Evolutionary conservation across 2,888 invertebrate genomes (phyloP).

Genomic region (Spilosoma lubricipeda): DNA sequence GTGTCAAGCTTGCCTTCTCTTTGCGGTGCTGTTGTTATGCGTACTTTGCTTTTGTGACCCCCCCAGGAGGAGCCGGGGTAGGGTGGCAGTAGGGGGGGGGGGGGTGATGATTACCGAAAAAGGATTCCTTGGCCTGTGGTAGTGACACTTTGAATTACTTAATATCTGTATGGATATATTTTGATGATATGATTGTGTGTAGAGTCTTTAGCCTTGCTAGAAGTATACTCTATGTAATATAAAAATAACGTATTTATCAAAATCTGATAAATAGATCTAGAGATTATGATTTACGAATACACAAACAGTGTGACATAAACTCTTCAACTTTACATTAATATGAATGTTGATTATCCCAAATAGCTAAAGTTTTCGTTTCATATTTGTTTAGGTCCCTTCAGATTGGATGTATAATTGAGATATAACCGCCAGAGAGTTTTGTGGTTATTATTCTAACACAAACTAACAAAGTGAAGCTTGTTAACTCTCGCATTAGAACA

Average conservation of each 20-base stretch:
- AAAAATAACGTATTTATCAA: background rate
- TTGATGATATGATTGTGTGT: too few species aligned
- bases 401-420: background rate
- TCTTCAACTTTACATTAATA: background rate
- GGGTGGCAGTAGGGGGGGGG: too few species aligned
- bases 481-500: background rate
- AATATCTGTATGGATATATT: too few species aligned
- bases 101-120: too few species aligned
- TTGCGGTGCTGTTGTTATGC: too few species aligned
- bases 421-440: background rate
- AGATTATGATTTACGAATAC: background rate
- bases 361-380: background rate
- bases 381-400: background rate
- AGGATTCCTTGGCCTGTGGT: too few species aligned
- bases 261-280: background rate
- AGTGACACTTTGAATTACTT: too few species aligned
- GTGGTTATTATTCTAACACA: background rate
- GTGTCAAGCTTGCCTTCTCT: too few species aligned
- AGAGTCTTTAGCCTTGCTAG: too few species aligned
- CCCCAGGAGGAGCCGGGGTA: too few species aligned
- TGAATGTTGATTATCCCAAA: background rate
- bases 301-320: background rate
- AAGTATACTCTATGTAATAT: too few species aligned
- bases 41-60: too few species aligned
- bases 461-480: background rate